phyloP scores from a whole-genome alignment of 2,888 invertebrate species.

The Orthosia gothica region DNA sequence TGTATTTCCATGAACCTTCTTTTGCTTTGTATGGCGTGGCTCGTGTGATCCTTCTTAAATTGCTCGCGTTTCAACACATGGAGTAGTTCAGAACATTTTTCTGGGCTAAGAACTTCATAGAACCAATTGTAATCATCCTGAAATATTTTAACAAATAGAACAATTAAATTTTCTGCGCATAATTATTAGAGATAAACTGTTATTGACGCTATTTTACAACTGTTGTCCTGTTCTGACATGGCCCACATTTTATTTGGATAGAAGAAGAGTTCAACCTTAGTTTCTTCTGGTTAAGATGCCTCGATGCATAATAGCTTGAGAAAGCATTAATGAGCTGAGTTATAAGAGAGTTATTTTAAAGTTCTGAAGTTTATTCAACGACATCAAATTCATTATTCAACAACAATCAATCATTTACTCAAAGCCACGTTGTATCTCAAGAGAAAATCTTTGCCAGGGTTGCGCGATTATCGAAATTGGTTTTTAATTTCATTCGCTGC shows the following conservation, averaged over 20 bases:
- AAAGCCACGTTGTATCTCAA: not conserved
- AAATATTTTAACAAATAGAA: conserved; percentile 47
- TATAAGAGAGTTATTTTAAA: not conserved
- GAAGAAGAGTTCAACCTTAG: too few relatives aligned
- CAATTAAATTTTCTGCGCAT: conserved; percentile 26
- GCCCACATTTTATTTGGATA: not conserved
- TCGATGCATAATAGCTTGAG: not conserved
- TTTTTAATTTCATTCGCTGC: not conserved
- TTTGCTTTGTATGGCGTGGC: too few relatives aligned
- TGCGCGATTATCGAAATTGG: not conserved
- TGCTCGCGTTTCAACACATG: not conserved
- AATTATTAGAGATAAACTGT: conserved; percentile 44
- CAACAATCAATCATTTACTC: not conserved
- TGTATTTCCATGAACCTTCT: too few relatives aligned
- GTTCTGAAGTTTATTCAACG: not conserved
- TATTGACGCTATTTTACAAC: conserved; percentile 53
- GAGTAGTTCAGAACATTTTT: not conserved
- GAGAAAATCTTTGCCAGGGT: not conserved
- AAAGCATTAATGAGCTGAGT: not conserved
- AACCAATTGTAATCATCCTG: not conserved
- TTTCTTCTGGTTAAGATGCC: not conserved
- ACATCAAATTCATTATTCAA: not conserved
- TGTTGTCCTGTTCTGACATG: conserved; percentile 42
- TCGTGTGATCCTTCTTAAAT: not conserved
- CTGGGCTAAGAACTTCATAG: not conserved